Conservation (phyloP, 2,797 vertebrate genomes). For the Scleropages formosus region DNA sequence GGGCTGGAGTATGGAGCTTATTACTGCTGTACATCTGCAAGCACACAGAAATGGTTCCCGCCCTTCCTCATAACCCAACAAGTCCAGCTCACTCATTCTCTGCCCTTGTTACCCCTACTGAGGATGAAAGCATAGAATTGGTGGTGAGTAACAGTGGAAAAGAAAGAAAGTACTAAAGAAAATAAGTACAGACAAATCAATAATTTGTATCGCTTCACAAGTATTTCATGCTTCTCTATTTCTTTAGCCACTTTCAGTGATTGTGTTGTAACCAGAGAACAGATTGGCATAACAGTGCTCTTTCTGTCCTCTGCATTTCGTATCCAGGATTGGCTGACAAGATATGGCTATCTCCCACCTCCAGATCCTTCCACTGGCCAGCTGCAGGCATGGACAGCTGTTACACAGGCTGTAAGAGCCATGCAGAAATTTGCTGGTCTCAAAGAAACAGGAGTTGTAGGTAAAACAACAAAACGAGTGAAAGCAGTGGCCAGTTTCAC, state of each 20-base stretch:
- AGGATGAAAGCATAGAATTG: constrained; percentile 58
- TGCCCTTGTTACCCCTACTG: constrained; percentile 48
- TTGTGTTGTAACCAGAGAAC: neutral
- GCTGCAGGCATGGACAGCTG: constrained; percentile 71
- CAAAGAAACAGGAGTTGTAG: constrained; percentile 62
- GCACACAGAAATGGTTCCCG: constrained; percentile 28
- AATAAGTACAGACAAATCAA: neutral
- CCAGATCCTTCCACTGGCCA: constrained; percentile 66
- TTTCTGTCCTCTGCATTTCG: neutral
- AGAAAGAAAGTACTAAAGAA: neutral
- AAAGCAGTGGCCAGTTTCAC: no score
- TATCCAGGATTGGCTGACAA: constrained; percentile 69
- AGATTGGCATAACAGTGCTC: neutral
- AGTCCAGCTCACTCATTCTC: neutral
- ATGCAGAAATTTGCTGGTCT: constrained; percentile 74
- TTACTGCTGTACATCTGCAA: constrained; percentile 48
- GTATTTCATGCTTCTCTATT: neutral
- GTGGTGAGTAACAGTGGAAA: constrained; percentile 55
- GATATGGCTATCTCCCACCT: constrained; percentile 72
- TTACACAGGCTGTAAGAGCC: constrained; percentile 62
- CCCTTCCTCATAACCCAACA: neutral
- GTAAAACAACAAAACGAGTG: constrained; percentile 44
- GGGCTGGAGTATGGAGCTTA: constrained; percentile 43
- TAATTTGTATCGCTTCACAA: neutral
- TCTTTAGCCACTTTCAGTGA: no score